These are phyloP conservation scores for Sclerurus mexicanus DNA, from an alignment of 2,113 vertebrate species.

Conservation along the genomic window DNA sequence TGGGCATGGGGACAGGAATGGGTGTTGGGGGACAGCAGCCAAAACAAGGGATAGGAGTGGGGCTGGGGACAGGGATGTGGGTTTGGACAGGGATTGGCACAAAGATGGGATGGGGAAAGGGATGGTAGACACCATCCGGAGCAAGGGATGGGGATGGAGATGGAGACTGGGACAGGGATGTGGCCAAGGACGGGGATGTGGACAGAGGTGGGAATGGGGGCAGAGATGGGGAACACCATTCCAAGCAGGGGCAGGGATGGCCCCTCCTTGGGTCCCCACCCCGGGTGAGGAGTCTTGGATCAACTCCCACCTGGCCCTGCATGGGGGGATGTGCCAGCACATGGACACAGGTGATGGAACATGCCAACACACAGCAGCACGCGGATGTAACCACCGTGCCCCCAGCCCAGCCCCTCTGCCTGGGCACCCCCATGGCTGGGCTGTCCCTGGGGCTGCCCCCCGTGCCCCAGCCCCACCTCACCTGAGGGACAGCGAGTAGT, in stretches of 20 bases:
- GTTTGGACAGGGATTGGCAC: not conserved
- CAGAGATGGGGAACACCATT: no score
- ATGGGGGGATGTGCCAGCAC: not conserved
- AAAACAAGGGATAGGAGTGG: not conserved
- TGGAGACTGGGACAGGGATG: no score
- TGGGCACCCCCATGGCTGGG: accelerated
- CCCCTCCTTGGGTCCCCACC: not conserved
- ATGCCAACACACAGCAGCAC: accelerated
- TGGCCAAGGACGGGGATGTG: no score
- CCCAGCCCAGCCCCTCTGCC: no score
- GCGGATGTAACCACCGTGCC: accelerated
- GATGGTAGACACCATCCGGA: no score
- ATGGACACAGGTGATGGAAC: accelerated
- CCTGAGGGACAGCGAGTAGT: constrained; percentile 90
- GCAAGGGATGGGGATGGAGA: not conserved
- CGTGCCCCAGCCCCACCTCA: not conserved
- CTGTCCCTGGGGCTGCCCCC: not conserved
- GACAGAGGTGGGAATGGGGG: no score
- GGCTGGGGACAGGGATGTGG: not conserved
- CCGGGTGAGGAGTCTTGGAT: accelerated
- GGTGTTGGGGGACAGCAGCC: no score
- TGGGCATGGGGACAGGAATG: not conserved
- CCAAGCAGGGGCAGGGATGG: no score
- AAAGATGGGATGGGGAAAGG: not conserved
- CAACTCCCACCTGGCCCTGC: not conserved